Evolutionary conservation across 2,888 invertebrate species (phyloP).

Genomic region (Adelphocoris suturalis): DNA sequence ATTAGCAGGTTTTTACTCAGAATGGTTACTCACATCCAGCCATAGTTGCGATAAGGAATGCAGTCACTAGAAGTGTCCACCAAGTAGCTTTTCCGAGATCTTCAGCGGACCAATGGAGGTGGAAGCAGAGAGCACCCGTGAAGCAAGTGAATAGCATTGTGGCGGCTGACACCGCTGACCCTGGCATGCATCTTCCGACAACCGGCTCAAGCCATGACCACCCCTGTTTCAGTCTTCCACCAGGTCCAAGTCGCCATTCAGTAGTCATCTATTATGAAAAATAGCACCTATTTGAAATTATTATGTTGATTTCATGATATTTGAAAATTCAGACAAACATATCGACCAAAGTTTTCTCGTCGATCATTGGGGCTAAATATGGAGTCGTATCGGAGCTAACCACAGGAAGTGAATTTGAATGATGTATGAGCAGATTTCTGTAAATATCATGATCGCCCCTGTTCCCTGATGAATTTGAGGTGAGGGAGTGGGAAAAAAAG

Average conservation of each 20-base stretch:
- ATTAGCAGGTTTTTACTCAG: too few species aligned
- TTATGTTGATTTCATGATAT: too few species aligned
- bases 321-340: too few species aligned
- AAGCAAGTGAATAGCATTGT: constrained; percentile 85
- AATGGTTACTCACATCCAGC: constrained; percentile 82
- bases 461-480: too few species aligned
- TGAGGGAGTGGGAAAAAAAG: too few species aligned
- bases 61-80: constrained; percentile 85
- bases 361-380: too few species aligned
- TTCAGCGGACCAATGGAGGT: constrained; percentile 82
- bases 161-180: constrained; percentile 86
- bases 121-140: constrained; percentile 84
- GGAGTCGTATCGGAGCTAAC: too few species aligned
- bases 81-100: constrained; percentile 81
- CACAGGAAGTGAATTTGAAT: too few species aligned
- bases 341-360: too few species aligned
- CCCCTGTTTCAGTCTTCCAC: constrained; percentile 86
- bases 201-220: constrained; percentile 86
- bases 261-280: constrained; percentile 70
- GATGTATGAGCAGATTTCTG: too few species aligned
- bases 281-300: background rate
- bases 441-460: too few species aligned
- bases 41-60: constrained; percentile 83
- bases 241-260: constrained; percentile 75
- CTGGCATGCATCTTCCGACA: constrained; percentile 87